Base-by-base conservation (phyloP, 1,140 invertebrate genomes). In the Drosophila sp. region DNA sequence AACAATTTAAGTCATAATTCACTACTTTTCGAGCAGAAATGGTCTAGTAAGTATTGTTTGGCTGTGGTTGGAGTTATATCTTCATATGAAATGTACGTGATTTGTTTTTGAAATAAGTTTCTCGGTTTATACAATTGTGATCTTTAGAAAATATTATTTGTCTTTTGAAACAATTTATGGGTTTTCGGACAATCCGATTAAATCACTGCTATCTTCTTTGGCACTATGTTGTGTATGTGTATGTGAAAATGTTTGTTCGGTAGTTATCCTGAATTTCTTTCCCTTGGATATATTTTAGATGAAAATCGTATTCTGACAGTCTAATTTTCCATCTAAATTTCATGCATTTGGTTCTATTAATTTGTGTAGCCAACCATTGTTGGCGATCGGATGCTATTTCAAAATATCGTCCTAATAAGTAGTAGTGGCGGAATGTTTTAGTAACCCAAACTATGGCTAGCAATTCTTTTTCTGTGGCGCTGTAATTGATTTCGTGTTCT, bases 271-370 rank as follows among this genome's bases (percentile, higher is more conserved):
- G 8, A 16, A 46, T 53, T n/a, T 43, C 63, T 1, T 66, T 66
- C 21, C 41, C 50, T 66, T 43, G 46, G 9, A 54, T 54, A 2
- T 32, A 66, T 32, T 14, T 66, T 29, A 58, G 43, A 7, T 58
- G 34, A n/a, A 50, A 53, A 5, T 63, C 61, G 13, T 51, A 63
- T 14, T 50, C 61, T 11, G 56, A 45, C 2, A 58, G 13, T 41
- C 29, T 38, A 41, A 53, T 40, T 27, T 41, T 66, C 51, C 63
- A 66, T 25, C 38, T 29, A 7, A 65, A 9, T 46, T 65, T 65
- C n/a, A n/a, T 27, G 62, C 21, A 34, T 48, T 65, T 27, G 36
- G 50, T 11, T 54, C 62, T 43, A 54, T 65, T 11, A 65, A 5
- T 25, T 43, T 65, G n/a, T 48, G 14, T 13, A 51, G n/a, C 59